Base-by-base conservation (phyloP, 2,888 invertebrate species). In the Agrochola macilenta region DNA sequence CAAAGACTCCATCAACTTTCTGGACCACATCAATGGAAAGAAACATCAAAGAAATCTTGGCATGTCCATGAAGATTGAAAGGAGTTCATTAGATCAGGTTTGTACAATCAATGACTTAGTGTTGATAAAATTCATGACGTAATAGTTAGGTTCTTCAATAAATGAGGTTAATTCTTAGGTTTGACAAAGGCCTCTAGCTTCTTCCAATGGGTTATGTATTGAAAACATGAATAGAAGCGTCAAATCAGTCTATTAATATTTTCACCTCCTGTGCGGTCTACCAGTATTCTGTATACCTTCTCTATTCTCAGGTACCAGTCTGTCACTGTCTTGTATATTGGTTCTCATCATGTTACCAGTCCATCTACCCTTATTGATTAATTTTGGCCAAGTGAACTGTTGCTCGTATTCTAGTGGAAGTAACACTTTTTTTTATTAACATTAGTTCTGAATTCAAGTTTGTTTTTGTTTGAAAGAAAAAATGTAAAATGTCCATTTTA, bases 1-100 rank as follows among this genome's bases (percentile, higher is more conserved):
- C 46, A 99, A 99, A 95, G 99, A 99, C 96, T 99, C 99, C 0
- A 99, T 99, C 82, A 99, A 99, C 93, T 99, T 99, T 92, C 96
- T 99, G 90, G 99, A 99, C 93, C 99, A 99, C 94, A 99, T 99
- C 91, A 99, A 99, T 98, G 99, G 99, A 88, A 99, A 99, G 92
- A 99, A 99, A 97, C 99, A 99, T 98, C 99, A 99, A 95, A 97
- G 99, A 79, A 99, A 99, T 97, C 97, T 99, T 94, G 99, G 99
- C 58, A 99, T 99, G 99, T 99, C 99, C 14, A 99, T 99, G 99
- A 98, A 99, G 93, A 98, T 99, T 81, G 99, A 99, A 95, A 97
- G 99, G 79, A 99, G 99, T 87, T 98, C 98, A 23, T 96, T 99
- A 73, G 99, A 99, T 89, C 99, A 99, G 95, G 99, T 98, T 81